Percentiles rank a stretch among this genome's conserved stretches.
Evolutionary conservation across 2,888 invertebrate genomes (phyloP).

Genomic region (Kryphioiulus occultus): DNA sequence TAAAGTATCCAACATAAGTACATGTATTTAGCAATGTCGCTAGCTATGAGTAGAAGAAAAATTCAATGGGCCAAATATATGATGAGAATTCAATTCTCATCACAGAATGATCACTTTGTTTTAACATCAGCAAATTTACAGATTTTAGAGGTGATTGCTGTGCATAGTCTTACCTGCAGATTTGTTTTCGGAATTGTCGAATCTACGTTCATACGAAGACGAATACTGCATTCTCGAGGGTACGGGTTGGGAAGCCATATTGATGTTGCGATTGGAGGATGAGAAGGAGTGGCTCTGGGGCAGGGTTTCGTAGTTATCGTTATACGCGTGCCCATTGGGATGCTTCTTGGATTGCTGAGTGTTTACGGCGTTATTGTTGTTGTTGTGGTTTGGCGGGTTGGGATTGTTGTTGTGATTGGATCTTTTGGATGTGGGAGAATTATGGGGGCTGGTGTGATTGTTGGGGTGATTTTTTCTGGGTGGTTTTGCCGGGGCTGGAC

Average conservation of each 20-base stretch:
- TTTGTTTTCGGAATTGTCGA: background rate
- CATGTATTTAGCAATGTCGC: too few species aligned
- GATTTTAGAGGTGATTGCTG: too few species aligned
- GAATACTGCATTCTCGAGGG: background rate
- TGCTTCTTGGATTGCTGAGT: background rate
- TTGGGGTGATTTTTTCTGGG: constrained; percentile 51
- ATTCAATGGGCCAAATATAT: too few species aligned
- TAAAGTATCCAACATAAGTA: too few species aligned
- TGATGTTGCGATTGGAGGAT: constrained; percentile 33
- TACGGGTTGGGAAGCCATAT: background rate
- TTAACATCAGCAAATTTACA: too few species aligned
- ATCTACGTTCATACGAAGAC: background rate
- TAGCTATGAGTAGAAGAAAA: too few species aligned
- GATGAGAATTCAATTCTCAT: too few species aligned
- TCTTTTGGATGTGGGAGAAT: background rate
- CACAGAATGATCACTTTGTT: too few species aligned
- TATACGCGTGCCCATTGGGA: background rate
- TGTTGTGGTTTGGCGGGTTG: constrained; percentile 8
- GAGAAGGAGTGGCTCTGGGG: background rate
- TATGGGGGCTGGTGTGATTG: background rate
- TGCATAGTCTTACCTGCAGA: background rate
- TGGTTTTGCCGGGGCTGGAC: constrained; percentile 52
- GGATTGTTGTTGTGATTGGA: constrained; percentile 46
- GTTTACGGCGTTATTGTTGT: constrained; percentile 28
- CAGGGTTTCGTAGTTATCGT: background rate